Evolutionary conservation across 2,113 vertebrate species (phyloP).

Genomic region (Aegotheles bennettii): DNA sequence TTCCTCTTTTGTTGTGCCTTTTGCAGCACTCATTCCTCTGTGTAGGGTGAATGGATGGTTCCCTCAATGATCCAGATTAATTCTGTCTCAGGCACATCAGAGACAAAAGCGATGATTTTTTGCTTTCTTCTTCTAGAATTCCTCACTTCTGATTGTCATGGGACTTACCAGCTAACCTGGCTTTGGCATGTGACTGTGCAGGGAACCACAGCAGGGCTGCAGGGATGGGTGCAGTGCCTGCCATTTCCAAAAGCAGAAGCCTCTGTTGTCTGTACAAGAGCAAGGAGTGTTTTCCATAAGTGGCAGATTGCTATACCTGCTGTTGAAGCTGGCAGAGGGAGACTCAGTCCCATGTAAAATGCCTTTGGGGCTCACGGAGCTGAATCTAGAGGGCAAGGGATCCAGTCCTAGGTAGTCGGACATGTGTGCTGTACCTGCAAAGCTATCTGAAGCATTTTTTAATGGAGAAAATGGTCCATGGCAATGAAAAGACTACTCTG

Average conservation of each 20-base stretch:
- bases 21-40: background rate
- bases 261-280: background rate
- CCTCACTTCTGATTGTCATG: background rate
- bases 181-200: background rate
- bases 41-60: background rate
- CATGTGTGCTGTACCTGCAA: background rate
- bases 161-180: background rate
- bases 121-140: background rate
- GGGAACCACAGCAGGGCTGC: background rate
- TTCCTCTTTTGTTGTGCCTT: conserved; percentile 2
- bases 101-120: background rate
- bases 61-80: background rate
- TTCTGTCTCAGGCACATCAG: background rate
- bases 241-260: background rate
- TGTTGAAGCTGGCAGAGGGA: background rate
- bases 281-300: background rate
- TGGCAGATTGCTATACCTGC: background rate
- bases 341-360: background rate
- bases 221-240: background rate
- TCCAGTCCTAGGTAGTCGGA: background rate
- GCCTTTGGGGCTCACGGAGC: background rate
- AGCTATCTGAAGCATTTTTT: background rate
- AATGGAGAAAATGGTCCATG: background rate
- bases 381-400: background rate
- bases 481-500: background rate